Conservation (phyloP, 1,140 invertebrate species). For the Acromyrmex heyeri region DNA sequence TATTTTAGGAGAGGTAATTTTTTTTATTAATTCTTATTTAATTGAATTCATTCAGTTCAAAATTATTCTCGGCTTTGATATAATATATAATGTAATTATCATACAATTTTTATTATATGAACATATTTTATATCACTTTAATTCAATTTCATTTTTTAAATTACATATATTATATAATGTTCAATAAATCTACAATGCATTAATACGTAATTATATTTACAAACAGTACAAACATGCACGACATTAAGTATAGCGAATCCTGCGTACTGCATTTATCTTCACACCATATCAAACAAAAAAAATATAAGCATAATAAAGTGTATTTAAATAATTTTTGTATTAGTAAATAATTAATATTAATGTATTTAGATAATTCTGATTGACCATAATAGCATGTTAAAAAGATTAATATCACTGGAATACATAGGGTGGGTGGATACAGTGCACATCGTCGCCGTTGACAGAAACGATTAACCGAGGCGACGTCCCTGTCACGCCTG, state of each 20-base stretch:
- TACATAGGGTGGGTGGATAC: slow-evolving; percentile 40
- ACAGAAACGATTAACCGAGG: slow-evolving; percentile 78
- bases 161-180: too few relatives aligned
- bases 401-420: slow-evolving; percentile 16
- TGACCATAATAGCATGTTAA: not conserved
- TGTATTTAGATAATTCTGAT: not conserved
- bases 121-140: not conserved
- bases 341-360: not conserved
- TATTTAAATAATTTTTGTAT: slow-evolving; percentile 3
- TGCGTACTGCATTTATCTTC: not conserved
- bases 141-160: slow-evolving; percentile 8
- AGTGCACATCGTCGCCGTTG: slow-evolving; percentile 60
- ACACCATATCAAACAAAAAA: not conserved
- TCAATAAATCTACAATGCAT: not conserved
- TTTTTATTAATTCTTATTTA: not conserved
- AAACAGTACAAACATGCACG: not conserved
- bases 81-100: too few relatives aligned
- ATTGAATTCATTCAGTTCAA: not conserved
- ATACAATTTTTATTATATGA: not conserved
- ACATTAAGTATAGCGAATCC: not conserved
- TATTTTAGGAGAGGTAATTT: not conserved
- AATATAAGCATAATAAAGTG: not conserved
- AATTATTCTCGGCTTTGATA: not conserved
- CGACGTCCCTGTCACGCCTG: slow-evolving; percentile 71
- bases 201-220: not conserved